These are phyloP conservation scores for Lethrus apterus DNA, from an alignment of 1,140 invertebrate genomes.

Conservation along the genomic window DNA sequence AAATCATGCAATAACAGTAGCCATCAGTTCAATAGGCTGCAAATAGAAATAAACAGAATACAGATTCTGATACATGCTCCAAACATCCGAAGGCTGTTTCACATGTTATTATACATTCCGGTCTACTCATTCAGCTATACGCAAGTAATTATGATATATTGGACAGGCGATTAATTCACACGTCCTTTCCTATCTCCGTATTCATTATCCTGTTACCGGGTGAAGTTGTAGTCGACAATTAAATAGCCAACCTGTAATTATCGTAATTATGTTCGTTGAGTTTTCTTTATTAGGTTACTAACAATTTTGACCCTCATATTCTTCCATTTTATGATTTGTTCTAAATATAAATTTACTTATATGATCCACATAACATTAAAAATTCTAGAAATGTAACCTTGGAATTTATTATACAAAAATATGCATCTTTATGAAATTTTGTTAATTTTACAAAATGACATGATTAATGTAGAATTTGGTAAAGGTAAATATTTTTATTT, in stretches of 20 bases:
- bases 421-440: too few species aligned
- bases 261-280: conserved; percentile 11
- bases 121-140: conserved; percentile 12
- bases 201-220: conserved; percentile 14
- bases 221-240: conserved; percentile 12
- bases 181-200: conserved; percentile 16
- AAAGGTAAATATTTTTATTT: too few species aligned
- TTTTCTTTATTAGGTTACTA: conserved; percentile 7
- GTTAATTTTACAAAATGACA: too few species aligned
- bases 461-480: too few species aligned
- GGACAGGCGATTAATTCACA: conserved; percentile 20
- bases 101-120: conserved; percentile 17
- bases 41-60: conserved; percentile 15
- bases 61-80: conserved; percentile 16
- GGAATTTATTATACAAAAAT: too few species aligned
- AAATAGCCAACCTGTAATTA: conserved; percentile 15
- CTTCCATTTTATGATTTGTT: too few species aligned
- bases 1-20: not conserved
- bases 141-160: conserved; percentile 22
- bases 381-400: too few species aligned
- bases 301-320: conserved; percentile 9
- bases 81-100: conserved; percentile 21
- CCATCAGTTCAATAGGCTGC: not conserved
- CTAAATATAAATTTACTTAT: too few species aligned
- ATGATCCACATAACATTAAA: too few species aligned